Conservation (phyloP, 2,888 invertebrate genomes). For the Lepidonotus clava region DNA sequence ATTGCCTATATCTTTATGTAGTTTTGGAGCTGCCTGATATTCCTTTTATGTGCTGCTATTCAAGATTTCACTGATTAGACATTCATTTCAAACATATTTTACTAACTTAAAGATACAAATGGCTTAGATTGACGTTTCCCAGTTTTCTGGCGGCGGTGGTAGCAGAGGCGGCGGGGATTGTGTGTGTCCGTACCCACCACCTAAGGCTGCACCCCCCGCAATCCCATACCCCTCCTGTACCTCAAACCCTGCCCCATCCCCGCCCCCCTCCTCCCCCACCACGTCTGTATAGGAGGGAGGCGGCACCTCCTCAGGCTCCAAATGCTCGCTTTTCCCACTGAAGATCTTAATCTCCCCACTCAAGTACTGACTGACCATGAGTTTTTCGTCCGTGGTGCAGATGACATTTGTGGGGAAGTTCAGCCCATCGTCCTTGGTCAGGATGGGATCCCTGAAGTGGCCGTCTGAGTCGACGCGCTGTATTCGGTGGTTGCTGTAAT, state of each 20-base stretch:
- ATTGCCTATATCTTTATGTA: no score
- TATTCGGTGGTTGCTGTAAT: constrained; percentile 52
- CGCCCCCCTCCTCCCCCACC: neutral
- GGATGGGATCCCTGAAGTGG: neutral
- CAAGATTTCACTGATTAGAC: no score
- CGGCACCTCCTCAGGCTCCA: neutral
- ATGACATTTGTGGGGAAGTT: constrained; percentile 42
- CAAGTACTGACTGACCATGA: constrained; percentile 50
- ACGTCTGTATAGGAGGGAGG: constrained; percentile 42
- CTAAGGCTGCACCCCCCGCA: no score
- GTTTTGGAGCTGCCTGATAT: no score
- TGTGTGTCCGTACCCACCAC: no score
- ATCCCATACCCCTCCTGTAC: neutral
- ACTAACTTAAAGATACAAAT: no score
- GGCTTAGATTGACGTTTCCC: no score
- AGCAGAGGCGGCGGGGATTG: no score
- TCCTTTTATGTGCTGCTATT: no score
- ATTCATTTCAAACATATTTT: no score
- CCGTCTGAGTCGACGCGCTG: neutral
- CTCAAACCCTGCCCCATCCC: neutral
- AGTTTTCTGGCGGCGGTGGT: no score
- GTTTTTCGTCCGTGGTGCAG: neutral
- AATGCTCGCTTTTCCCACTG: neutral
- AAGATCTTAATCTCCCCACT: constrained; percentile 50
- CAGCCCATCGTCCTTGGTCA: constrained; percentile 12